A percentile compares a stretch with the other conserved stretches of the same genome.
phyloP scores from a whole-genome alignment of 1,140 invertebrate genomes.

The Dendrolimus kikuchii region DNA sequence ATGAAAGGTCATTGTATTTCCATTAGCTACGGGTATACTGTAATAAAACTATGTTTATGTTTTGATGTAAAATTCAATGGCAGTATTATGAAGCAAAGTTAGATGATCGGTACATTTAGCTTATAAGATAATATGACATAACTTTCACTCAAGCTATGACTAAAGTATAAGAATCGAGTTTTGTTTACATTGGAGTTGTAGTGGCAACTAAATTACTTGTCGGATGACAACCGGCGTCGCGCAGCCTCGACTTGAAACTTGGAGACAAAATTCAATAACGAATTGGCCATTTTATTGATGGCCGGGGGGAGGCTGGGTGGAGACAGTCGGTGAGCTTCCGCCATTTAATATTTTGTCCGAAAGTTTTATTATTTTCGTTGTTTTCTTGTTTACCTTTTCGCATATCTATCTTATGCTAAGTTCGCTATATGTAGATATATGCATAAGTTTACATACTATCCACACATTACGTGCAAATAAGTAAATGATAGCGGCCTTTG shows the following conservation, averaged over 20 bases:
- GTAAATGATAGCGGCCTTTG: slow-evolving; percentile 12
- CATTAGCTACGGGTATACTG: slow-evolving; percentile 27
- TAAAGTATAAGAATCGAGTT: slow-evolving; percentile 38
- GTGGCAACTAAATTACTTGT: slow-evolving; percentile 52
- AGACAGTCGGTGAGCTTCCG: slow-evolving; percentile 58
- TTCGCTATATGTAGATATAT: slow-evolving; percentile 8
- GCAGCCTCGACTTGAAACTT: slow-evolving; percentile 56
- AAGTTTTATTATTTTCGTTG: slow-evolving; percentile 34
- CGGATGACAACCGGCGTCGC: slow-evolving; percentile 60
- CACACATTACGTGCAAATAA: slow-evolving; percentile 5
- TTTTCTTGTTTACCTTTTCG: slow-evolving; percentile 30
- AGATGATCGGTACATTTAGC: slow-evolving; percentile 46
- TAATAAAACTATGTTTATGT: slow-evolving; percentile 41
- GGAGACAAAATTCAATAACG: slow-evolving; percentile 69
- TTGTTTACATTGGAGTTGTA: slow-evolving; percentile 55
- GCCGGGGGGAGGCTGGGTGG: slow-evolving; percentile 67
- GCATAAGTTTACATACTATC: slow-evolving; percentile 3
- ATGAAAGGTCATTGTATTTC: slow-evolving; percentile 33
- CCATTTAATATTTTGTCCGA: slow-evolving; percentile 47
- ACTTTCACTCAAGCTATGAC: slow-evolving; percentile 52
- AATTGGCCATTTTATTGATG: slow-evolving; percentile 74
- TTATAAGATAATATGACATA: slow-evolving; percentile 58
- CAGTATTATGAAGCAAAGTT: slow-evolving; percentile 39
- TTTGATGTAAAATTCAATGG: slow-evolving; percentile 43
- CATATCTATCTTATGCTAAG: slow-evolving; percentile 8